These are phyloP conservation scores for Micrasema minimum DNA, from an alignment of 1,140 invertebrate genomes.

Conservation along the genomic window DNA sequence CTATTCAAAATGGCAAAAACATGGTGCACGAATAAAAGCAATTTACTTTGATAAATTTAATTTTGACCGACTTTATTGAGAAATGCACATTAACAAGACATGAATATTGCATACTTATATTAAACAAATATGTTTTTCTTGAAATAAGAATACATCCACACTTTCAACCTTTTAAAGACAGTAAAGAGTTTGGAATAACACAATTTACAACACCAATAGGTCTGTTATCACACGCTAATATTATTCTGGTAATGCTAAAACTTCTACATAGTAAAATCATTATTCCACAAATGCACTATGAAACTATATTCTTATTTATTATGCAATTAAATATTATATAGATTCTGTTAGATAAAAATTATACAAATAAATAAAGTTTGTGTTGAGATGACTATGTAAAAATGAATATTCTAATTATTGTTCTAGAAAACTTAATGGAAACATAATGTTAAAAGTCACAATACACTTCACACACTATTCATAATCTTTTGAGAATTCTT, in stretches of 20 bases:
- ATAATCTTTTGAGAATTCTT: constrained; percentile 88
- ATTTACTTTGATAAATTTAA: too few relatives aligned
- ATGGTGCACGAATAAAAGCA: too few relatives aligned
- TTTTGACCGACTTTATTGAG: neutral
- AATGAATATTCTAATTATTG: constrained; percentile 20
- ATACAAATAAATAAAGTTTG: constrained; percentile 31
- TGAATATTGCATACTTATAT: constrained; percentile 15
- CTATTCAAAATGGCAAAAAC: too few relatives aligned
- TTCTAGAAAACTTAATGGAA: constrained; percentile 38
- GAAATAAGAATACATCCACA: constrained; percentile 17
- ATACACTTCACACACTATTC: constrained; percentile 60
- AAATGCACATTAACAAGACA: constrained; percentile 29
- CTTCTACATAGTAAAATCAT: neutral
- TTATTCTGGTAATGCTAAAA: constrained; percentile 12
- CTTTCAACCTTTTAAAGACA: constrained; percentile 15
- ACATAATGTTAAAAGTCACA: constrained; percentile 28
- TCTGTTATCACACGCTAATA: constrained; percentile 19
- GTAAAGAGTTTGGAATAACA: constrained; percentile 22
- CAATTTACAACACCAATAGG: constrained; percentile 31
- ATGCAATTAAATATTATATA: constrained; percentile 6
- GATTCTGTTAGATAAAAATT: constrained; percentile 8
- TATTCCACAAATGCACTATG: too few relatives aligned
- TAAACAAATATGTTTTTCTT: constrained; percentile 9
- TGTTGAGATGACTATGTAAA: constrained; percentile 21
- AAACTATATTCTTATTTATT: constrained; percentile 14